These are phyloP conservation scores for Xestia rhomboidea DNA, from an alignment of 2,888 invertebrate genomes.

Conservation along the genomic window DNA sequence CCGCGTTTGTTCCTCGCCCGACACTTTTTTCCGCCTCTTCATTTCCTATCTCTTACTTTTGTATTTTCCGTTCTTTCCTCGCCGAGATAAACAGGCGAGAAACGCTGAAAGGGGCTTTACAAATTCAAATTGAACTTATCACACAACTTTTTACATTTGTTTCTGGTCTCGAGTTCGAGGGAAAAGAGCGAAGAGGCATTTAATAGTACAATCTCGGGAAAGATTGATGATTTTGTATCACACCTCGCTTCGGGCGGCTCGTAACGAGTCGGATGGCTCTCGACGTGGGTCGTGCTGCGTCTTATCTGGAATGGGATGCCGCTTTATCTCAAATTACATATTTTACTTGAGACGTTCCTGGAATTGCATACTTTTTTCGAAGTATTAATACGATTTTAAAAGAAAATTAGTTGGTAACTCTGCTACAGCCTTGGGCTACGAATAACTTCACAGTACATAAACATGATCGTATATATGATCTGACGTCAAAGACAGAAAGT, in stretches of 20 bases:
- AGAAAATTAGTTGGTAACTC: slow-evolving; percentile 68
- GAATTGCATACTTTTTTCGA: slow-evolving; percentile 82
- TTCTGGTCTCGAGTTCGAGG: slow-evolving; percentile 90
- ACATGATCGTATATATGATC: slow-evolving; percentile 1
- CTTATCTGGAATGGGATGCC: slow-evolving; percentile 90
- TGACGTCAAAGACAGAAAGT: neutral
- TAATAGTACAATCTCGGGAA: slow-evolving; percentile 90
- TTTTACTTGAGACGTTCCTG: slow-evolving; percentile 88
- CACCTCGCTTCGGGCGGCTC: slow-evolving; percentile 90
- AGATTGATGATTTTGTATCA: slow-evolving; percentile 91
- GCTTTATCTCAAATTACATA: slow-evolving; percentile 91
- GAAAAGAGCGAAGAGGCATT: slow-evolving; percentile 90
- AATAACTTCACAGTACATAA: slow-evolving; percentile 7
- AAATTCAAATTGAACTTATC: slow-evolving; percentile 91
- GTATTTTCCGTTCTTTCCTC: slow-evolving; percentile 89
- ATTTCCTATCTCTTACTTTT: slow-evolving; percentile 91
- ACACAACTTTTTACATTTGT: slow-evolving; percentile 91
- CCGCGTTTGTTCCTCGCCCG: slow-evolving; percentile 90
- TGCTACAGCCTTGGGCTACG: slow-evolving; percentile 7
- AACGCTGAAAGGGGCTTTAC: slow-evolving; percentile 91
- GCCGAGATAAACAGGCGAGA: slow-evolving; percentile 90
- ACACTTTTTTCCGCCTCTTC: slow-evolving; percentile 91
- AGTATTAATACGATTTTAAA: slow-evolving; percentile 75
- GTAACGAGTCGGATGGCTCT: slow-evolving; percentile 89
- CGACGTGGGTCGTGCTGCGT: slow-evolving; percentile 89